Conservation (phyloP, 2,888 invertebrate genomes). For the Glomeris marginata region DNA sequence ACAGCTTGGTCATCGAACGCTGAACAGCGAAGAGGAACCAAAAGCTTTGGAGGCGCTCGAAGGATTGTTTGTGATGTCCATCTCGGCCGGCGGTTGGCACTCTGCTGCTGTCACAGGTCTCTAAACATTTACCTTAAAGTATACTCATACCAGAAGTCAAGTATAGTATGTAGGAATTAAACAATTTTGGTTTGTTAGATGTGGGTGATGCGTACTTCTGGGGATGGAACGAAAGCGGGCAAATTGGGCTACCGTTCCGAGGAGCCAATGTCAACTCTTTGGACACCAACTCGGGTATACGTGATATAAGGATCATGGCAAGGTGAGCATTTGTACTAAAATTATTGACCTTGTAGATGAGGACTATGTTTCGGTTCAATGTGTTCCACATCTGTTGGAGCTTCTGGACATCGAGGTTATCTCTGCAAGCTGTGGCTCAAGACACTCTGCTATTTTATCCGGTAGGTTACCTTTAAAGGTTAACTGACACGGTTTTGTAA, state of each 20-base stretch:
- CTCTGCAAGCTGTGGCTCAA: constrained; percentile 53
- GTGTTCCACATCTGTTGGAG: constrained; percentile 16
- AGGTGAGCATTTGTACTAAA: too few species aligned
- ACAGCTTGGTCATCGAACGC: constrained; percentile 65
- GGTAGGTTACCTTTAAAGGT: constrained; percentile 29
- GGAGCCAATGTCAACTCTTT: background rate
- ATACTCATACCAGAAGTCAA: too few species aligned
- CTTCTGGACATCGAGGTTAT: constrained; percentile 14
- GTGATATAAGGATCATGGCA: too few species aligned
- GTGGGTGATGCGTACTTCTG: constrained; percentile 68
- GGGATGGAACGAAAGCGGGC: constrained; percentile 84
- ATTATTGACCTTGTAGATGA: background rate
- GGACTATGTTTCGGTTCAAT: constrained; percentile 16
- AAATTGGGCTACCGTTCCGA: constrained; percentile 46
- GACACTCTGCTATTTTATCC: constrained; percentile 54
- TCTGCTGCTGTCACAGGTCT: constrained; percentile 55
- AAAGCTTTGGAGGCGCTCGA: constrained; percentile 52
- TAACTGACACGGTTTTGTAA: too few species aligned
- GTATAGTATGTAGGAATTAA: background rate
- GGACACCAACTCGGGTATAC: too few species aligned
- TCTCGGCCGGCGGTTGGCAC: constrained; percentile 78
- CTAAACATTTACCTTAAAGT: too few species aligned
- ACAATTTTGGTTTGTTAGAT: constrained; percentile 19
- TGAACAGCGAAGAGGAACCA: constrained; percentile 47
- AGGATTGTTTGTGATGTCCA: constrained; percentile 51